Evolutionary conservation across 2,797 vertebrate genomes (phyloP), one percentile per base, ranked within the genome.

Genomic region (Thalassophryne amazonica): DNA sequence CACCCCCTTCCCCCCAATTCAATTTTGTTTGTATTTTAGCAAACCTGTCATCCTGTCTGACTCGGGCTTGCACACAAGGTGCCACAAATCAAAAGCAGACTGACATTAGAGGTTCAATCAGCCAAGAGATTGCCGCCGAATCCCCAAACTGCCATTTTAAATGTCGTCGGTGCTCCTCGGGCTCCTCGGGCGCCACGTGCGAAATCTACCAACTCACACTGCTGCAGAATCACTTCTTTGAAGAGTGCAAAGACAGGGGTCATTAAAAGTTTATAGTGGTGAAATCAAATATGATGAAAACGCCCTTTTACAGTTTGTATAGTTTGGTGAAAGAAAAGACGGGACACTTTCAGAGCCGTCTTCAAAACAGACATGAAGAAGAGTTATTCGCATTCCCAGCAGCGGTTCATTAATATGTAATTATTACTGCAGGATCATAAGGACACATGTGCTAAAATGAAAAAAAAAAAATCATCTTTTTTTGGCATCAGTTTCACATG

Each of bases 101-200:
- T 72, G 73, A 69, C 58, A 75, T 65, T 71, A 74, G 54, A 55
- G 40, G 60, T 75, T 81, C 68, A 75, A 62, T 79, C 73, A 66
- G 74, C 63, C n/a, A 16, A 46, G 23, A 58, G 49, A 76, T 67
- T 55, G 55, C 69, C 1, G 33, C 45, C 13, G 43, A 67, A 66
- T 76, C 57, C 54, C 45, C 62, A 56, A 66, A 64, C 51, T 60
- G 60, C 64, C 57, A 37, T 77, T 71, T 73, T 35, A 65, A 81
- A 73, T 78, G 60, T 51, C n/a, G 31, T 36, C 48, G 12, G 59
- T 14, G 22, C 33, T 63, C 21, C 50, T 60, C 37, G 46, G 79
- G 22, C 33, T 63, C 21, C 50, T 60, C 37, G 46, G 79, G 47
- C 17, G 15, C 24, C 9, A 31, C 5, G 2, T 6, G 28, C 79